These are phyloP conservation scores for Heliopora coerulea DNA, from an alignment of 92 coral and sea anemone species.

Conservation along the genomic window DNA sequence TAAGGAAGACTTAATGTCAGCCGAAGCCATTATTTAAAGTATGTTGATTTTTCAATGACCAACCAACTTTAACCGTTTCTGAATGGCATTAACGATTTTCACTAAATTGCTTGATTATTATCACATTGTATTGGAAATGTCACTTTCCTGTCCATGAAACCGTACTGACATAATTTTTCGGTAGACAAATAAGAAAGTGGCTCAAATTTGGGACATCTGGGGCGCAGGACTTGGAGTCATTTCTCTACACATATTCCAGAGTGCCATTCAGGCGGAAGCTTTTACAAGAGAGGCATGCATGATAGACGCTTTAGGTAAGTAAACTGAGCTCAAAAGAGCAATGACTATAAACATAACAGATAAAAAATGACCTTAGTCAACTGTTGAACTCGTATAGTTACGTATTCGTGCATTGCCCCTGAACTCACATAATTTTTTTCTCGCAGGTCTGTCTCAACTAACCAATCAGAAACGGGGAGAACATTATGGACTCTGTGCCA, in stretches of 20 bases:
- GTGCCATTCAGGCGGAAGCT: conserved; percentile 86
- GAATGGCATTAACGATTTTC: too few relatives aligned
- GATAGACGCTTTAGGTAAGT: conserved; percentile 89
- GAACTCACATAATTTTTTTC: not conserved
- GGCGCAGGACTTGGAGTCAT: conserved; percentile 79
- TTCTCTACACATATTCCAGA: conserved; percentile 83
- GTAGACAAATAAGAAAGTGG: conserved; percentile 64
- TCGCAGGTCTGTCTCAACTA: conserved; percentile 71
- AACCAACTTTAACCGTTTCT: too few relatives aligned
- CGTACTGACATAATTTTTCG: not conserved
- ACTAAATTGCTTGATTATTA: too few relatives aligned
- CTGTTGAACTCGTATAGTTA: too few relatives aligned
- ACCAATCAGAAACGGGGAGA: conserved; percentile 84
- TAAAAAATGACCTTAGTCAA: not conserved
- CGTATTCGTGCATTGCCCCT: too few relatives aligned
- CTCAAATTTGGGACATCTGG: conserved; percentile 91
- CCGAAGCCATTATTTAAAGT: too few relatives aligned
- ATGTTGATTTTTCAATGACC: too few relatives aligned
- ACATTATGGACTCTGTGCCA: conserved; percentile 66
- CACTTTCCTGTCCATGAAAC: too few relatives aligned
- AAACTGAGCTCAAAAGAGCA: not conserved
- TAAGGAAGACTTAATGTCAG: too few relatives aligned
- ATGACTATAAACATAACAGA: too few relatives aligned
- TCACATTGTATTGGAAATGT: too few relatives aligned
- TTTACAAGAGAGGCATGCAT: conserved; percentile 95